Evolutionary conservation across 2,888 invertebrate species (phyloP), one percentile per base, ranked within the genome.

Genomic region (Zhuqinia jingwanae): DNA sequence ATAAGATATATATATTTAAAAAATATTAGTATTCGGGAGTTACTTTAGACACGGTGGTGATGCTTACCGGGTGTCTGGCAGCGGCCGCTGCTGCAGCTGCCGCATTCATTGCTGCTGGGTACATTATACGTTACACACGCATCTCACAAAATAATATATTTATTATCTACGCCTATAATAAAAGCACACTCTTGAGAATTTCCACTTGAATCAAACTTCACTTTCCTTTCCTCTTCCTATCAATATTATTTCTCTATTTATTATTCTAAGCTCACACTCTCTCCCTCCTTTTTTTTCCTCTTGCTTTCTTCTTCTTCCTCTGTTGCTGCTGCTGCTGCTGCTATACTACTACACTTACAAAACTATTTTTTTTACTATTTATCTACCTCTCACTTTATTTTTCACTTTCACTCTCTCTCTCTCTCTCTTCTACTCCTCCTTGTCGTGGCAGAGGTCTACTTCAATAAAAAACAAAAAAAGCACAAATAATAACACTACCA

Each of bases 21-120:
- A 68, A 76, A 73, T 63, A 75, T 60, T 75, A 47, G 53, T 76
- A 47, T 79, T 85, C 11, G 77, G 85, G 68, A 79, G 85, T 85
- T 85, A 85, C 85, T 85, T 85, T 85, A 85, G 85, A 85, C 60
- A 85, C 85, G 85, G 85, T 85, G 78, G 78, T 85, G 85, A 85
- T 63, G 93, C 95, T 95, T 94, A 96, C 96, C 95, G 96, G 96
- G 94, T 96, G 96, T 93, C 96, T 95, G 90, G 96, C 96, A 93
- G 96, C 96, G 93, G 95, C 96, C 92, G 91, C 91, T 76, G 91
- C 91, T 88, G 92, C 96, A 92, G 96, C 96, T 92, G 96, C 96
- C 93, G 96, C 96, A 94, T 96, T 96, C 95, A 96, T 96, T 85
- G 90, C 89, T 94, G 95, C 95, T 91, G 96, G 96, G 95, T 96